Evolutionary conservation across 2,113 vertebrate species (phyloP).

Genomic region (Lagenorhynchus albirostris): DNA sequence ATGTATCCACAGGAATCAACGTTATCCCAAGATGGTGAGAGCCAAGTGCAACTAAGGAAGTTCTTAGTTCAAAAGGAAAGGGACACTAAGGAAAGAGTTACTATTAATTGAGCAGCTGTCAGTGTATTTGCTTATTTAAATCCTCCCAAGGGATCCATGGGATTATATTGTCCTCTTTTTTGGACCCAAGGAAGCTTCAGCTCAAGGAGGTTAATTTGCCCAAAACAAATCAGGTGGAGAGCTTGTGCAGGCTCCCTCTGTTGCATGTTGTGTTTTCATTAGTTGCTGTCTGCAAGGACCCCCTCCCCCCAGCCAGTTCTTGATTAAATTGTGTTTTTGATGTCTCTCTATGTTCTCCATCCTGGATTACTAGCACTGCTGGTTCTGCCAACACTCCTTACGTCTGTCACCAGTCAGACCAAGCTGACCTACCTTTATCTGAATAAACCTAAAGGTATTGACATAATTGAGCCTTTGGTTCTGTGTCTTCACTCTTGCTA

Average conservation of each 20-base stretch:
- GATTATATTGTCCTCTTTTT: neutral
- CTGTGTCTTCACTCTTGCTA: neutral
- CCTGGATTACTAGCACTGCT: neutral
- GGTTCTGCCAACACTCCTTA: neutral
- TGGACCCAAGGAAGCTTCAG: neutral
- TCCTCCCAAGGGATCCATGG: neutral
- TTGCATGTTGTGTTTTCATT: neutral
- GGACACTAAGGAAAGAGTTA: neutral
- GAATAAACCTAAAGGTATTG: neutral
- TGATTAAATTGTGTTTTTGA: neutral
- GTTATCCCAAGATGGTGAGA: neutral
- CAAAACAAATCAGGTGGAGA: neutral
- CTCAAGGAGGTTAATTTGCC: neutral
- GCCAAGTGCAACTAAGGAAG: neutral
- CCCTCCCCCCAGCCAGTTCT: neutral
- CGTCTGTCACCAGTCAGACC: neutral
- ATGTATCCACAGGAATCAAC: neutral
- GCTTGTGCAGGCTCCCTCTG: neutral
- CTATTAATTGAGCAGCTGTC: too few relatives aligned
- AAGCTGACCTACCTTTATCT: neutral
- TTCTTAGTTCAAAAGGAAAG: neutral
- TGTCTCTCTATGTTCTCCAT: neutral
- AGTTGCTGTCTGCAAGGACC: too few relatives aligned
- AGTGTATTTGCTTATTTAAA: neutral
- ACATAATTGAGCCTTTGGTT: neutral